Conservation (phyloP, 2,888 invertebrate genomes). For the Cremastobaeus sp. region DNA sequence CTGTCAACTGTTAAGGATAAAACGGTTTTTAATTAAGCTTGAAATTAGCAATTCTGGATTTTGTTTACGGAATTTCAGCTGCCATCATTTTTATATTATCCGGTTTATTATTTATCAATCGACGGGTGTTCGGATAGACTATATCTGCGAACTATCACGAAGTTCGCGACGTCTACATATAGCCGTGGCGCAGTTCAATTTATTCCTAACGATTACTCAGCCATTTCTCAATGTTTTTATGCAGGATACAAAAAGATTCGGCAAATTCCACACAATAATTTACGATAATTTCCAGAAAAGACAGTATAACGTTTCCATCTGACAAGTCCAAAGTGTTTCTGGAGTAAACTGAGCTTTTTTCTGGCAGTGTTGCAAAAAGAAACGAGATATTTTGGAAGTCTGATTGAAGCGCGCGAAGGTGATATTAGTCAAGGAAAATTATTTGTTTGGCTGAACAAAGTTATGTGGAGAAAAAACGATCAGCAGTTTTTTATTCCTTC, state of each 20-base stretch:
- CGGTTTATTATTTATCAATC: too few relatives aligned
- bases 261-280: slow-evolving; percentile 27
- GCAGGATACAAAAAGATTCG: slow-evolving; percentile 5
- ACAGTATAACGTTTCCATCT: slow-evolving; percentile 19
- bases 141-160: too few relatives aligned
- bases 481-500: too few relatives aligned
- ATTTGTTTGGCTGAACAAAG: slow-evolving; percentile 5
- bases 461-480: slow-evolving; percentile 13
- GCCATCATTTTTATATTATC: too few relatives aligned
- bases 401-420: slow-evolving; percentile 14
- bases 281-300: slow-evolving; percentile 31
- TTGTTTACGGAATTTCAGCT: too few relatives aligned
- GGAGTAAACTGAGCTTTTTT: slow-evolving; percentile 33
- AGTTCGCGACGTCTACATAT: too few relatives aligned
- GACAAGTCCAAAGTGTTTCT: slow-evolving; percentile 7
- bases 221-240: slow-evolving; percentile 5
- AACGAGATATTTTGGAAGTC: slow-evolving; percentile 17
- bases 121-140: too few relatives aligned
- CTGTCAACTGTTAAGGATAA: too few relatives aligned
- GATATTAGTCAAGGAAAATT: slow-evolving; percentile 5
- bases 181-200: slow-evolving; percentile 1
- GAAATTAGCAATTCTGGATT: too few relatives aligned
- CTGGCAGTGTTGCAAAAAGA: slow-evolving; percentile 9
- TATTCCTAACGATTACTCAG: slow-evolving; percentile 10
- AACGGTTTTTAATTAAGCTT: too few relatives aligned